phyloP scores from a whole-genome alignment of 2,888 invertebrate species.

The Nyleta sp. region DNA sequence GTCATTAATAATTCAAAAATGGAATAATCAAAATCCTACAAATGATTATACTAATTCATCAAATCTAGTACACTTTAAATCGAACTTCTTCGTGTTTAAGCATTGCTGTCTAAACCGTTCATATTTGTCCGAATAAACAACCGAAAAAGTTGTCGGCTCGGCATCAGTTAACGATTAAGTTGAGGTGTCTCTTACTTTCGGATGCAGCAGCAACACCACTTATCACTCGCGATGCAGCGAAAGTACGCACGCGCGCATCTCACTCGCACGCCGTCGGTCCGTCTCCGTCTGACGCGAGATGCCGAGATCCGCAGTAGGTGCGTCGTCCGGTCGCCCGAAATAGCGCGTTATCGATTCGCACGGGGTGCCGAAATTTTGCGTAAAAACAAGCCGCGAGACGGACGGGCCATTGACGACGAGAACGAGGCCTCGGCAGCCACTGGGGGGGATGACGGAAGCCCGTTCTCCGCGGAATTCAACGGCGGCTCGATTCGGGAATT shows the following conservation, averaged over 20 bases:
- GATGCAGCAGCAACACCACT: conserved; percentile 49
- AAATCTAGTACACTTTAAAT: too few relatives aligned
- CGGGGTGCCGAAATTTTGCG: conserved; percentile 29
- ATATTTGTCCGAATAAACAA: too few relatives aligned
- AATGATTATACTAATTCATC: too few relatives aligned
- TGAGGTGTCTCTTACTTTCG: conserved; percentile 45
- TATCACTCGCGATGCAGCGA: conserved; percentile 53
- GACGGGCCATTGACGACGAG: conserved; percentile 47
- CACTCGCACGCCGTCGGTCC: conserved; percentile 30
- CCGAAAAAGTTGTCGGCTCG: too few relatives aligned
- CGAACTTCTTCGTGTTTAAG: too few relatives aligned
- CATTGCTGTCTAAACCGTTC: too few relatives aligned
- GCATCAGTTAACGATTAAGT: too few relatives aligned
- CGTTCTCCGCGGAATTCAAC: conserved; percentile 50
- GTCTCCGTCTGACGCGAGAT: conserved; percentile 40
- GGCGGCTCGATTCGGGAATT: conserved; percentile 55
- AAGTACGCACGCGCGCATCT: conserved; percentile 61
- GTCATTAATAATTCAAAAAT: too few relatives aligned
- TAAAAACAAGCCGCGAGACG: conserved; percentile 33
- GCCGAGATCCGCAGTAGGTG: conserved; percentile 38
- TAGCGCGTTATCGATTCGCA: conserved; percentile 50
- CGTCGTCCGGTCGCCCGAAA: conserved; percentile 44
- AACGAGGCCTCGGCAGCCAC: conserved; percentile 54
- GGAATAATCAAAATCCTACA: too few relatives aligned
- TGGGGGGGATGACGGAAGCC: conserved; percentile 52